Evolutionary conservation across 2,888 invertebrate species (phyloP).

Genomic region (Tipula helvola): DNA sequence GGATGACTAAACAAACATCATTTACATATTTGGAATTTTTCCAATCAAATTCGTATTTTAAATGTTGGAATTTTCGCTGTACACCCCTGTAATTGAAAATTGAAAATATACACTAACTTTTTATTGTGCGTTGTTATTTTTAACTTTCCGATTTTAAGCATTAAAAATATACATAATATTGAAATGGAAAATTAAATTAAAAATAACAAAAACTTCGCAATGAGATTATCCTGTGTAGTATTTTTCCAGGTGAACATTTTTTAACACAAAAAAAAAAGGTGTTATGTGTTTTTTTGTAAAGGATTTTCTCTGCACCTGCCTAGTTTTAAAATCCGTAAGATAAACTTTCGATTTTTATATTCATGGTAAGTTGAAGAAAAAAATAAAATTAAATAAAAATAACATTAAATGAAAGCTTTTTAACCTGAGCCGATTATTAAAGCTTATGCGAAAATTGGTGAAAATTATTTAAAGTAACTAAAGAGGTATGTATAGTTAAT

Average conservation of each 20-base stretch:
- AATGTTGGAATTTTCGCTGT: too few species aligned
- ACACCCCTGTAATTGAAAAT: neutral
- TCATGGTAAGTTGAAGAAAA: neutral
- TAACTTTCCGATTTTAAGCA: neutral
- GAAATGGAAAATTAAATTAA: neutral
- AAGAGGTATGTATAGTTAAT: too few species aligned
- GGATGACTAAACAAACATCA: neutral
- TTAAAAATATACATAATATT: neutral
- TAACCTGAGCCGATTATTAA: too few species aligned
- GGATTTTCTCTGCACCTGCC: neutral
- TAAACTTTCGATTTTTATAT: neutral
- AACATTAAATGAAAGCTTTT: neutral
- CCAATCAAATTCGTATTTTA: too few species aligned
- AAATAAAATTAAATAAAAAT: neutral
- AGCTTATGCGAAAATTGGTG: too few species aligned
- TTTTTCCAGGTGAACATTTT: neutral
- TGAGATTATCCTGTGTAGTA: neutral
- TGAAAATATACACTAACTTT: neutral
- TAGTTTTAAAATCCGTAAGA: neutral
- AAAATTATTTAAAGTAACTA: too few species aligned
- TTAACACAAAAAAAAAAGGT: neutral
- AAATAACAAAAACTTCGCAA: neutral
- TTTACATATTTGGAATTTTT: too few species aligned
- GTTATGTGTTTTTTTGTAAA: neutral
- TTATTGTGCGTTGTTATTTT: neutral